Conservation (phyloP, 2,797 vertebrate genomes). For the Eupleurogrammus muticus region DNA sequence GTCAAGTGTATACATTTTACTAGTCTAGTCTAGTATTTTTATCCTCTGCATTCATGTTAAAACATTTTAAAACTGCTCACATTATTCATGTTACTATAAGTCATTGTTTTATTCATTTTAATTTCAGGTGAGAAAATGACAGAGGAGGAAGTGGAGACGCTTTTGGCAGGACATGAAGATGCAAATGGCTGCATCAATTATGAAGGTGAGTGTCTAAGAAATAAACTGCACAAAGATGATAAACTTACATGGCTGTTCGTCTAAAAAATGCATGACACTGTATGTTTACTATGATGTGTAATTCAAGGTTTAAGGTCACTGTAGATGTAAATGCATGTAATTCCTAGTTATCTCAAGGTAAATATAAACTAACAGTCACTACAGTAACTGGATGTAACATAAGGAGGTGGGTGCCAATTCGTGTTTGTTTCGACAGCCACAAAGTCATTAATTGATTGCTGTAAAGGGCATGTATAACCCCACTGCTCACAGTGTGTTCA, state of each 20-base stretch:
- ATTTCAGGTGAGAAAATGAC: conserved; percentile 93
- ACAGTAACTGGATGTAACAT: background rate
- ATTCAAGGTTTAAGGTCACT: background rate
- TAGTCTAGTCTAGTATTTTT: background rate
- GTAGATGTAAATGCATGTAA: background rate
- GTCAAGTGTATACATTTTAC: background rate
- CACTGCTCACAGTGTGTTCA: conserved; percentile 66
- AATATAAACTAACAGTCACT: background rate
- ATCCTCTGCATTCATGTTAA: background rate
- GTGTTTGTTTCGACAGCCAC: conserved; percentile 9
- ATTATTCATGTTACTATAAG: background rate
- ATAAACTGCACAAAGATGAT: background rate
- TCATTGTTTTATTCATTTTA: background rate
- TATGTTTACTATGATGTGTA: background rate
- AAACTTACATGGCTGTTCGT: background rate
- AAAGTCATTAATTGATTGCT: background rate
- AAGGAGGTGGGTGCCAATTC: background rate
- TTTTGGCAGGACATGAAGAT: conserved; percentile 94
- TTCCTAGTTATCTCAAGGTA: background rate
- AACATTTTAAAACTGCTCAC: background rate
- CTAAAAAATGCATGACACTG: background rate
- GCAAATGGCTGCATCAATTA: conserved; percentile 97
- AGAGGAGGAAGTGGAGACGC: conserved; percentile 94
- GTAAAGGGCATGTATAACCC: conserved; percentile 18
- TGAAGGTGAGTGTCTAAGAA: conserved; percentile 86